These are phyloP conservation scores for Chymomyza costata DNA, from an alignment of 1,140 invertebrate genomes.

Conservation along the genomic window DNA sequence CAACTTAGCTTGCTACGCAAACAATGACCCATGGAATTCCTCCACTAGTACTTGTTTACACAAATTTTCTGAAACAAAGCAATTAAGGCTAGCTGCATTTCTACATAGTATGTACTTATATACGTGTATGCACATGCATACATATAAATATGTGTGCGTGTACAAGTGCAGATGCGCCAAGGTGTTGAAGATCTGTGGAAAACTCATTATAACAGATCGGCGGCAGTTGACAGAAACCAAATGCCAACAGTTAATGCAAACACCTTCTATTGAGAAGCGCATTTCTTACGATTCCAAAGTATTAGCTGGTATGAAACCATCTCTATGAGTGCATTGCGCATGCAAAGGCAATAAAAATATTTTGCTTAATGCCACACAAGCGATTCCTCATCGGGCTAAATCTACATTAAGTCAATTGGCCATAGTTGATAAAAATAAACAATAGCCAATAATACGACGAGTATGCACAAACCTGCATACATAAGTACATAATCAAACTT, in stretches of 20 bases:
- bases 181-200: constrained; percentile 62
- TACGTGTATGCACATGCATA: background rate
- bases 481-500: too few species aligned
- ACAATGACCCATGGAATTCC: too few species aligned
- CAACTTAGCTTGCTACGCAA: too few species aligned
- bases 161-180: constrained; percentile 28
- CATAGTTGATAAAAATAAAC: too few species aligned
- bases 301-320: too few species aligned
- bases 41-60: too few species aligned
- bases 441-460: too few species aligned
- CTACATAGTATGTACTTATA: too few species aligned
- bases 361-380: background rate
- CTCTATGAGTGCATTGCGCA: constrained; percentile 22
- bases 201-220: constrained; percentile 63
- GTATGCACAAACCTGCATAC: background rate
- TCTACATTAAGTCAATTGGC: too few species aligned
- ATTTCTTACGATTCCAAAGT: constrained; percentile 32
- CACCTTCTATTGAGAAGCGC: constrained; percentile 28
- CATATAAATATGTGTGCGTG: background rate
- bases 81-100: too few species aligned
- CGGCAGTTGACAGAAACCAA: constrained; percentile 61
- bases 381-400: too few species aligned
- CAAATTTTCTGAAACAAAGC: constrained; percentile 40
- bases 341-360: background rate
- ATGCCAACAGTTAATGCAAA: constrained; percentile 48